phyloP scores from a whole-genome alignment of 2,797 vertebrate species.

The Echiichthys vipera region DNA sequence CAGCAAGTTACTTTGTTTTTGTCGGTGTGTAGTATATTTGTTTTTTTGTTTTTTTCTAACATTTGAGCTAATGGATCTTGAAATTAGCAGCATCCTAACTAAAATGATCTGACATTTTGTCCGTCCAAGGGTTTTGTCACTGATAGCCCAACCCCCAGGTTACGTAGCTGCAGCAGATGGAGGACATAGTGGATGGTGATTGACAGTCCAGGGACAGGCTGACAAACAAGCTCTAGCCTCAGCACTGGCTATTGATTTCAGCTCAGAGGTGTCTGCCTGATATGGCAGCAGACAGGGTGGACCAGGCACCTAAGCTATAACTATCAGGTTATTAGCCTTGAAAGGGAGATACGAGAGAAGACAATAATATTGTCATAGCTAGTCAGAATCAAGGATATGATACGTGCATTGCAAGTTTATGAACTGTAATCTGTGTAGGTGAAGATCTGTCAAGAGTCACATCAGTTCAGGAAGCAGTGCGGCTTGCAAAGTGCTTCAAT shows the following conservation, averaged over 20 bases:
- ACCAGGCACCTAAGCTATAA: conserved; percentile 55
- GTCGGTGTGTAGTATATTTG: neutral
- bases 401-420: conserved; percentile 49
- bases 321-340: conserved; percentile 59
- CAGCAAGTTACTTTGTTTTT: neutral
- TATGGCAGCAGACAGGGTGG: conserved; percentile 75
- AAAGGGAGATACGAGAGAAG: conserved; percentile 56
- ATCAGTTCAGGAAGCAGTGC: no score
- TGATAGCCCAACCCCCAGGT: conserved; percentile 39
- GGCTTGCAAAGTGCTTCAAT: no score
- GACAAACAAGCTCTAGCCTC: conserved; percentile 75
- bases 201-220: conserved; percentile 77
- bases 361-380: conserved; percentile 60
- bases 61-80: conserved; percentile 36
- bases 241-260: conserved; percentile 77
- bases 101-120: conserved; percentile 56
- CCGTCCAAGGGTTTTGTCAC: conserved; percentile 57
- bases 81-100: conserved; percentile 53
- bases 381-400: conserved; percentile 47
- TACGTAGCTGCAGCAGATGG: conserved; percentile 49
- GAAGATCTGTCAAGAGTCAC: no score
- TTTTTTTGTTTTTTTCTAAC: no score
- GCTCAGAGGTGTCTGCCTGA: conserved; percentile 74
- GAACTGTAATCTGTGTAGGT: no score
- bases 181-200: conserved; percentile 62